Evolutionary conservation across 2,113 vertebrate genomes (phyloP).

Genomic region (Mus spicilegus): DNA sequence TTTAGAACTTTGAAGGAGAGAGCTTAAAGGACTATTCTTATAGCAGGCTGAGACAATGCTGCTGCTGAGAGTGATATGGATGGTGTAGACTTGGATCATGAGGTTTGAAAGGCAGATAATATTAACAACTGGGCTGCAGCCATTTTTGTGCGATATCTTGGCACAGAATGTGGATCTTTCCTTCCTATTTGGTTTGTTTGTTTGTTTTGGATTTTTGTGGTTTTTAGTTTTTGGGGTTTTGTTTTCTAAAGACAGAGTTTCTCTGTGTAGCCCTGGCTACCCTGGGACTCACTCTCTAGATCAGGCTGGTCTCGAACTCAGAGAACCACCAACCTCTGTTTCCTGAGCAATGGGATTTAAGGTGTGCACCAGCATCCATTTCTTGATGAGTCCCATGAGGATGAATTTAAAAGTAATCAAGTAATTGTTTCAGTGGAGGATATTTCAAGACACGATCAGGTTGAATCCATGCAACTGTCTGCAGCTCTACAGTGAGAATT

Average conservation of each 20-base stretch:
- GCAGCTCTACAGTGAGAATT: neutral
- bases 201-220: neutral
- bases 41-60: neutral
- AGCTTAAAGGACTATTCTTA: neutral
- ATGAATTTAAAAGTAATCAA: neutral
- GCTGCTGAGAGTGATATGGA: neutral
- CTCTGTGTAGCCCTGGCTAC: neutral
- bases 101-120: neutral
- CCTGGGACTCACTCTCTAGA: neutral
- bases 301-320: neutral
- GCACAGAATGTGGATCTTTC: neutral
- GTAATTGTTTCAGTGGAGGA: neutral
- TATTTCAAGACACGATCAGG: neutral
- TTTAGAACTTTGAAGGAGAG: neutral
- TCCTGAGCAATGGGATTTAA: neutral
- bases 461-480: neutral
- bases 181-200: neutral
- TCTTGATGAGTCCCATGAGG: neutral
- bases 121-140: neutral
- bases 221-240: neutral
- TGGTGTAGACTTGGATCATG: neutral
- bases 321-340: neutral
- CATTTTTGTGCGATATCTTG: neutral
- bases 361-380: neutral
- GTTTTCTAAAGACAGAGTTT: neutral